Base-by-base conservation (phyloP, 2,113 vertebrate species). In the Tupaia tana region DNA sequence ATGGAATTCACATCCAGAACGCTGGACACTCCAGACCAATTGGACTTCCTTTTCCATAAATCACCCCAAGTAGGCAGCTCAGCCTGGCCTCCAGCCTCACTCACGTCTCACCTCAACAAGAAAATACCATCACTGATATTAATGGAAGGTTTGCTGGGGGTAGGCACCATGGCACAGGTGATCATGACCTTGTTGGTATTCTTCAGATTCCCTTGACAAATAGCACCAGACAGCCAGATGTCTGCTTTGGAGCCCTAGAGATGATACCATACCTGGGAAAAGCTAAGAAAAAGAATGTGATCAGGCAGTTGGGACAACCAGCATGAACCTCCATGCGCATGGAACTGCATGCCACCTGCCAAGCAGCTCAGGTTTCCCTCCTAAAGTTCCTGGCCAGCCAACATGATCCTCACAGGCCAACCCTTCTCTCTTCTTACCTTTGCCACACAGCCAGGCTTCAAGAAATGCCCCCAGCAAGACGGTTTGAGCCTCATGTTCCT, bases 101-200 rank as follows among this genome's bases (percentile, higher is more conserved):
- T 79, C 80, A 34, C 43, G 31, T 88, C 95, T 94, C 84, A 94
- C 43, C 89, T 90, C 90, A 87, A 59, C 4, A 52, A 95, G 77
- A 79, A 98, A 98, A 91, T 86, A 96, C 83, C 94, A 71, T 64
- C 67, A 59, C 83, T 74, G 85, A 89, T 91, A 93, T 66, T 93
- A 96, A 97, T 25, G 69, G 78, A 95, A 96, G 86, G 34, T 97
- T 93, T 97, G 67, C 90, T 93, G 81, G 43, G 27, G 93, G 61
- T 95, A 93, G 93, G 61, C 95, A 93, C 75, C 43, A 87, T 94
- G 89, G 93, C 84, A 18, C 75, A 95, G 59, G 69, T 71, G 71
- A 87, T 5, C 15, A 92, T n/a, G 22, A 43, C 19, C 34, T 78
- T n/a, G 19, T 84, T 77, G 90, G 27, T 52, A 64, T 96, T 90